These are phyloP conservation scores for Myotis pilosus DNA, from an alignment of 2,797 vertebrate species.

Conservation along the genomic window DNA sequence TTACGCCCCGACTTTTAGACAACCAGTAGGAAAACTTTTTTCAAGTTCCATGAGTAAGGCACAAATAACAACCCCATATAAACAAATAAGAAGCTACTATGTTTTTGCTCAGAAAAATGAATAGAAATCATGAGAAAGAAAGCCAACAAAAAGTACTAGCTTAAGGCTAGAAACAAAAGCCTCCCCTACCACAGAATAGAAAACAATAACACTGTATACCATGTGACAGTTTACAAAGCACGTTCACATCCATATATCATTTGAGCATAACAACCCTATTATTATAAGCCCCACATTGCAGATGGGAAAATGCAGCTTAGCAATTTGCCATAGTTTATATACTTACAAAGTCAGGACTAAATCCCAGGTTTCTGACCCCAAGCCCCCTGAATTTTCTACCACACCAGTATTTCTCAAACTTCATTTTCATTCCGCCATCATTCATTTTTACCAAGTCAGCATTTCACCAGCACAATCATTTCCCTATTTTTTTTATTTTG, in stretches of 20 bases:
- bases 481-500: conserved; percentile 18
- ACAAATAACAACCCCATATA: neutral
- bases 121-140: conserved; percentile 18
- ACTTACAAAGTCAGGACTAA: conserved; percentile 9
- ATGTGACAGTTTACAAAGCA: neutral
- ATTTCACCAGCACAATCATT: neutral
- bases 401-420: neutral
- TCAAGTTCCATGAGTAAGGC: neutral
- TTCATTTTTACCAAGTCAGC: conserved; percentile 3
- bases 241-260: conserved; percentile 14
- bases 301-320: conserved; percentile 11
- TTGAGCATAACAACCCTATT: neutral
- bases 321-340: conserved; percentile 5
- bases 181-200: neutral
- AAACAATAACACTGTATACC: neutral
- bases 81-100: neutral
- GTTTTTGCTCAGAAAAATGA: conserved; percentile 12
- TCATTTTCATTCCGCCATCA: neutral
- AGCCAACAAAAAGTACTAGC: neutral
- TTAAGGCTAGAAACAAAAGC: conserved; percentile 37
- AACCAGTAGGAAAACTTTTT: neutral
- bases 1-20: neutral
- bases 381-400: neutral
- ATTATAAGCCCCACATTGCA: conserved; percentile 26
- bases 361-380: conserved; percentile 8